Percentiles rank a stretch among this genome's conserved stretches.
These are phyloP conservation scores for Papilio gigon DNA, from an alignment of 2,888 invertebrate genomes.

Conservation along the genomic window DNA sequence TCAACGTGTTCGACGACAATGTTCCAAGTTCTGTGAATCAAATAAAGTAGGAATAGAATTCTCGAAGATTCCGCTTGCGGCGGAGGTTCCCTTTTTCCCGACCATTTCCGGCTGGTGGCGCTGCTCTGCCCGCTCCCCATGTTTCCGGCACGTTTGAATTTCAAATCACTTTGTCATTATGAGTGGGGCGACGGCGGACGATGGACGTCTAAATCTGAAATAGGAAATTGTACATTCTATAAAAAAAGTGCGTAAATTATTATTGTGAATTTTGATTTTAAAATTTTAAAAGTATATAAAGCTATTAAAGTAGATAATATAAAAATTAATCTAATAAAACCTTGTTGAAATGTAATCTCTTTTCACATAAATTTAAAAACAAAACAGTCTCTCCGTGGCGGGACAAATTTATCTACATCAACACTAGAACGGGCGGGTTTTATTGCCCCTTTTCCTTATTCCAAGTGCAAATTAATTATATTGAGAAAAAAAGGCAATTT, in stretches of 20 bases:
- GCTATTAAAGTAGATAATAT: not conserved
- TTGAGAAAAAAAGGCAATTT: slow-evolving; percentile 23
- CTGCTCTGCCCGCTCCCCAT: slow-evolving; percentile 72
- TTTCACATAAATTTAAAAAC: slow-evolving; percentile 13
- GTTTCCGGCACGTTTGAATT: slow-evolving; percentile 46
- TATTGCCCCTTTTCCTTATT: slow-evolving; percentile 18
- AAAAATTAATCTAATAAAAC: slow-evolving; percentile 4
- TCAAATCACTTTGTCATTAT: slow-evolving; percentile 53
- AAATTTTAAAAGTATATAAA: not conserved
- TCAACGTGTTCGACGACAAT: slow-evolving; percentile 85
- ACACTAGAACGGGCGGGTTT: slow-evolving; percentile 23
- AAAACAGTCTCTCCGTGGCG: not conserved
- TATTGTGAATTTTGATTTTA: not conserved
- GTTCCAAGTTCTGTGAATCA: slow-evolving; percentile 87
- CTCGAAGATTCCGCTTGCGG: slow-evolving; percentile 81
- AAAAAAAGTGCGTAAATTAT: slow-evolving; percentile 9
- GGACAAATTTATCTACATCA: slow-evolving; percentile 29
- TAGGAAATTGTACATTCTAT: slow-evolving; percentile 36
- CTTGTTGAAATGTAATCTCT: not conserved
- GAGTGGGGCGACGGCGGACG: slow-evolving; percentile 37
- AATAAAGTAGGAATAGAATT: slow-evolving; percentile 84
- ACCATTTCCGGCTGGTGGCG: slow-evolving; percentile 63
- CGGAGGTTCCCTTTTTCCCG: slow-evolving; percentile 58
- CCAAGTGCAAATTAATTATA: slow-evolving; percentile 21
- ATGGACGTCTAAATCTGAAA: slow-evolving; percentile 49